A percentile compares a stretch with the other conserved stretches of the same genome.
Conservation (phyloP, 2,797 vertebrate genomes). For the Poecilia velifera region DNA sequence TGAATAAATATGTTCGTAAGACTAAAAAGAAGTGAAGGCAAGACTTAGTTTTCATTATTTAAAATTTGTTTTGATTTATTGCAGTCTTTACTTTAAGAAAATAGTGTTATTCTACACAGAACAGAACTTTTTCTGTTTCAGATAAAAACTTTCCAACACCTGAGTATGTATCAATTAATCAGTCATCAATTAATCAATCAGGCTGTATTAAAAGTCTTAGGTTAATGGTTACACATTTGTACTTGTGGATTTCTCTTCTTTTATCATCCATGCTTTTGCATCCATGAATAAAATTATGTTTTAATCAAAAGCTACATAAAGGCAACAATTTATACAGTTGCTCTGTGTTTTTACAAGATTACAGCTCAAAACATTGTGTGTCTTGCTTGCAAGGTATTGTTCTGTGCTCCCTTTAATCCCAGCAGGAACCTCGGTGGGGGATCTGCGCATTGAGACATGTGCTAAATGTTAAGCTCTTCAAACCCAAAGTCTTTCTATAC, state of each 20-base stretch:
- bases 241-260: neutral
- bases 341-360: neutral
- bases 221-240: neutral
- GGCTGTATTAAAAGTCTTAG: neutral
- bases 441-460: neutral
- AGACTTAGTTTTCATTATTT: too few relatives aligned
- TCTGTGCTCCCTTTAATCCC: slow-evolving; percentile 8
- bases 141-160: neutral
- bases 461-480: slow-evolving; percentile 4
- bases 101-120: too few relatives aligned
- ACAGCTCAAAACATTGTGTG: neutral
- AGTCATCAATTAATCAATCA: neutral
- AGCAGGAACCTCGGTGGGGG: neutral
- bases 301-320: neutral
- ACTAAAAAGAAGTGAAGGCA: too few relatives aligned
- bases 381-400: neutral
- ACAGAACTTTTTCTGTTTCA: neutral
- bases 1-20: too few relatives aligned
- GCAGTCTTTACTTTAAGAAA: too few relatives aligned
- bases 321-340: neutral
- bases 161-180: neutral
- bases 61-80: too few relatives aligned
- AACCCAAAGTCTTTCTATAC: slow-evolving; percentile 5
- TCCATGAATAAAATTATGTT: neutral
- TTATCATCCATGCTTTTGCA: neutral